These are phyloP conservation scores for Steinernema scapterisci DNA, from an alignment of 2,888 invertebrate genomes.

Conservation along the genomic window DNA sequence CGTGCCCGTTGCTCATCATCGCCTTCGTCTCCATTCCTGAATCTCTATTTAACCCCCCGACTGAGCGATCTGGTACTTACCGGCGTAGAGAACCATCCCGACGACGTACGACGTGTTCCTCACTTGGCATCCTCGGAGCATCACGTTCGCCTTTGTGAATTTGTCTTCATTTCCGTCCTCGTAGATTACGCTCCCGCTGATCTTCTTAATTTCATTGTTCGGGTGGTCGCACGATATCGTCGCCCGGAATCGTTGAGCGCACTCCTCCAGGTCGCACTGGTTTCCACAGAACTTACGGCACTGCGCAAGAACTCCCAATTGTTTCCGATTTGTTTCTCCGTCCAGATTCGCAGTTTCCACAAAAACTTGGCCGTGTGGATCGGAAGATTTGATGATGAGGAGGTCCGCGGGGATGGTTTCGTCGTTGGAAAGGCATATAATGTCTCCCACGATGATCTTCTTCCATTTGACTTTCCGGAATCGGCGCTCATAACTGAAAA, in stretches of 20 bases:
- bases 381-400: slow-evolving; percentile 70
- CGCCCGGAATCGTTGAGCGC: slow-evolving; percentile 74
- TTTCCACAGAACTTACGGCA: slow-evolving; percentile 64
- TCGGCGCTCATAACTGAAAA: slow-evolving; percentile 38
- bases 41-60: slow-evolving; percentile 37
- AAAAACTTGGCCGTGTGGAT: slow-evolving; percentile 83
- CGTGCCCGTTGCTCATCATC: slow-evolving; percentile 94
- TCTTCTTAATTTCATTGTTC: slow-evolving; percentile 91
- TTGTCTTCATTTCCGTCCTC: slow-evolving; percentile 74
- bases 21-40: slow-evolving; percentile 93
- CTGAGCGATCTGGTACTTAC: slow-evolving; percentile 70
- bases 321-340: slow-evolving; percentile 93
- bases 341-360: slow-evolving; percentile 95
- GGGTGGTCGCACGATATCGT: slow-evolving; percentile 89
- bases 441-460: slow-evolving; percentile 87
- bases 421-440: slow-evolving; percentile 92
- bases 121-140: slow-evolving; percentile 88
- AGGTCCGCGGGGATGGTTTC: slow-evolving; percentile 95
- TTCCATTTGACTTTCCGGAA: slow-evolving; percentile 75
- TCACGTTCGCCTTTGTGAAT: slow-evolving; percentile 84
- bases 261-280: slow-evolving; percentile 49
- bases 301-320: slow-evolving; percentile 72
- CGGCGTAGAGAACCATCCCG: slow-evolving; percentile 93
- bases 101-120: slow-evolving; percentile 96
- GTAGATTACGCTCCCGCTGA: slow-evolving; percentile 76